Evolutionary conservation across 2,888 invertebrate species (phyloP), one percentile per base, ranked within the genome.

Genomic region (Ecliptopera silaceata): DNA sequence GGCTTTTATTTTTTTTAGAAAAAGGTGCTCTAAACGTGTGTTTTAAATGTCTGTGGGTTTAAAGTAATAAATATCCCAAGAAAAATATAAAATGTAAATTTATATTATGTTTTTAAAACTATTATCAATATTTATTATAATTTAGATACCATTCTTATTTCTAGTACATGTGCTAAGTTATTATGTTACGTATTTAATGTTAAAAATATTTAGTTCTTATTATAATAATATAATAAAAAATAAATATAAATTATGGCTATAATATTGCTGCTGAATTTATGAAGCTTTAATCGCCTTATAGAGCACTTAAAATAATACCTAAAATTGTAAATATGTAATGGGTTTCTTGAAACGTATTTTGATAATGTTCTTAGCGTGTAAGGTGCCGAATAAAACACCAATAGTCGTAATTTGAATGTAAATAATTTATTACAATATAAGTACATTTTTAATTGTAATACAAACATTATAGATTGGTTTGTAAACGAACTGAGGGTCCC

Each of bases 191-290:
- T 13, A 34, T 34, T 1, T 13, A 34, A 13, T 34, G 13, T 34
- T n/a, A 34, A 13, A 12, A 13, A 32, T 32, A 4, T 32, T n/a
- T 32, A 32, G 32, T 32, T 32, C 0, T 4, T 12, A 3, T 32
- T 32, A 12, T 32, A 12, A n/a, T 32, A 22, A 6, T 6, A 26
- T 6, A 4, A 26, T 38, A 47, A 13, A 22, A 26, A 47, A 10
- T 34, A 32, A 42, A 41, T 50, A 26, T 20, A 17, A 26, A 50
- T 42, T 26, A 48, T 41, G 39, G 34, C 51, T 60, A 46, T 53
- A 53, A 44, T 36, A 54, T 18, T 55, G 63, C 61, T 59, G 59
- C 65, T 56, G 61, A 63, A 63, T 61, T 63, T 63, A 65, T 52
- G 39, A 52, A 63, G 63, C 65, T 63, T 65, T 63, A 65, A 65